A percentile compares a stretch with the other conserved stretches of the same genome.
Conservation (phyloP, 2,888 invertebrate genomes). For the Morpho achilles region DNA sequence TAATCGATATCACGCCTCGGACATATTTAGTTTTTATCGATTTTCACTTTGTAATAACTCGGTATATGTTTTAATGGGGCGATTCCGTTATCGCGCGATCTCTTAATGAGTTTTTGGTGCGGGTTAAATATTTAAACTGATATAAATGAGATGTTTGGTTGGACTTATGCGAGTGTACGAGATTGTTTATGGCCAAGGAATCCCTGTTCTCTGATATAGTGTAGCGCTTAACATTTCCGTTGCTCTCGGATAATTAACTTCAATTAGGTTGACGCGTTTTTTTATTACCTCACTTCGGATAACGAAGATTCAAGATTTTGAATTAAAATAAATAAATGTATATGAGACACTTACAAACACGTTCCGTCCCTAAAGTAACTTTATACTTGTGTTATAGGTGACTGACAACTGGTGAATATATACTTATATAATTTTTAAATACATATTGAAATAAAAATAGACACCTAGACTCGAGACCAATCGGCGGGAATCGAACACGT, state of each 20-base stretch:
- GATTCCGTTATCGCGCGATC: slow-evolving; percentile 60
- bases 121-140: slow-evolving; percentile 46
- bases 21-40: slow-evolving; percentile 29
- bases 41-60: slow-evolving; percentile 25
- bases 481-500: too few species aligned
- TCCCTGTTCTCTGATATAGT: slow-evolving; percentile 10
- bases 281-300: slow-evolving; percentile 3
- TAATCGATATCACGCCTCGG: slow-evolving; percentile 51
- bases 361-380: too few species aligned
- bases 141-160: slow-evolving; percentile 50
- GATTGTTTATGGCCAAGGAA: slow-evolving; percentile 19
- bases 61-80: slow-evolving; percentile 41
- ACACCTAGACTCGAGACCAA: too few species aligned
- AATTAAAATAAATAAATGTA: too few species aligned
- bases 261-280: slow-evolving; percentile 13
- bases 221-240: slow-evolving; percentile 14
- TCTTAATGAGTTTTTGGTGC: slow-evolving; percentile 54
- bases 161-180: slow-evolving; percentile 35
- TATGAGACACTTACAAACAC: too few species aligned
- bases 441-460: too few species aligned
- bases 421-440: too few species aligned
- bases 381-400: too few species aligned
- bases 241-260: slow-evolving; percentile 12
- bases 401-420: too few species aligned
- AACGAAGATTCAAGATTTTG: neutral